Percentiles rank a stretch among this genome's conserved stretches.
phyloP scores from a whole-genome alignment of 2,888 invertebrate species.

The Exocentrus adspersus region DNA sequence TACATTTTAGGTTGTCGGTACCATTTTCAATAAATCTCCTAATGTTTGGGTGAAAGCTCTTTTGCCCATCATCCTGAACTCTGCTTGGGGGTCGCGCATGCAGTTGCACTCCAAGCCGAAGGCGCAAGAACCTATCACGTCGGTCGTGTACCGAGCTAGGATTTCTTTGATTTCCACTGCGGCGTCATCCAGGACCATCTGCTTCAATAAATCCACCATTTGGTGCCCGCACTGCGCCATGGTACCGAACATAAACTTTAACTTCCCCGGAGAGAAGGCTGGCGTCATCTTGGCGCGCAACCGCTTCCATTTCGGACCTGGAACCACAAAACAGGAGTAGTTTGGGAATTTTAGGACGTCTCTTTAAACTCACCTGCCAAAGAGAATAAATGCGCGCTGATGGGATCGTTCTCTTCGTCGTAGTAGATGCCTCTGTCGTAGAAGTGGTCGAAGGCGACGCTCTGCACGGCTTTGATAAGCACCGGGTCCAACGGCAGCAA shows the following conservation, averaged over 20 bases:
- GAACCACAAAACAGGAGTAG: too few relatives aligned
- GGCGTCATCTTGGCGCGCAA: constrained; percentile 73
- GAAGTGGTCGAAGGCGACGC: constrained; percentile 70
- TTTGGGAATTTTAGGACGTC: neutral
- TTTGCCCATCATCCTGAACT: constrained; percentile 63
- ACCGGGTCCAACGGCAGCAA: constrained; percentile 72
- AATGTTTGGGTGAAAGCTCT: constrained; percentile 58
- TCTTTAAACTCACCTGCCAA: constrained; percentile 54
- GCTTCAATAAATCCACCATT: constrained; percentile 64
- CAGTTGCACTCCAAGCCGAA: constrained; percentile 72
- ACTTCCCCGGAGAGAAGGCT: constrained; percentile 74
- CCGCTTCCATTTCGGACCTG: constrained; percentile 71
- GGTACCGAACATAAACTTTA: constrained; percentile 72
- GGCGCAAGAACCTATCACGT: constrained; percentile 71
- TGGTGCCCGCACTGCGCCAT: constrained; percentile 69
- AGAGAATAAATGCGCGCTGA: constrained; percentile 71
- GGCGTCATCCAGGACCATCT: constrained; percentile 42
- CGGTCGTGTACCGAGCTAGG: constrained; percentile 70
- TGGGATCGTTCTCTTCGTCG: constrained; percentile 70
- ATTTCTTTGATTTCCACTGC: constrained; percentile 64
- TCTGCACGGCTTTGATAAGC: constrained; percentile 69
- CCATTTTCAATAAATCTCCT: constrained; percentile 57
- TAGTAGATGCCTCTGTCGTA: constrained; percentile 72
- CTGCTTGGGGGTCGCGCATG: constrained; percentile 67
- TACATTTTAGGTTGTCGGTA: constrained; percentile 20